Evolutionary conservation across 2,797 vertebrate species (phyloP), one percentile per base, ranked within the genome.

Genomic region (Sternotherus odoratus): DNA sequence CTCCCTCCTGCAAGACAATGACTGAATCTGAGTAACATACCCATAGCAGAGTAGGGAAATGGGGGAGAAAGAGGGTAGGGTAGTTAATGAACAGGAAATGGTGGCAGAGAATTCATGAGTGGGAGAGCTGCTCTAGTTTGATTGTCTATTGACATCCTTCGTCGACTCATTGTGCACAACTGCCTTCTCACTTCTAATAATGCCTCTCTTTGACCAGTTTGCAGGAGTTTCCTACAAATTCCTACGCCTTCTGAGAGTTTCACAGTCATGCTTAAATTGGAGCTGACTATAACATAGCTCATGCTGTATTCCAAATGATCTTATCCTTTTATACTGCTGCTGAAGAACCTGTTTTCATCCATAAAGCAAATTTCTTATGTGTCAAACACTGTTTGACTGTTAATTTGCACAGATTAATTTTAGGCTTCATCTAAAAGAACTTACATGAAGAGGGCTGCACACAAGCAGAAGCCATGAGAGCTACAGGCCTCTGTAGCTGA

Each of bases 61-160:
- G 9, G 36, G n/a, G 77, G 85, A 93, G 56, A 57, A 60, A 77
- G 54, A 9, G 36, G 63, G 10, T n/a, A 69, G n/a, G 63, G 63
- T 39, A 86, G 78, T 83, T 95, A 95, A 94, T 79, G 86, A 96
- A 77, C 82, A 87, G 90, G 90, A 97, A 97, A 95, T 4, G 30
- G 89, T 77, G 78, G 80, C 88, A 66, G 43, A 56, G 86, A 93
- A 94, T 78, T 94, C 96, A 95, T 1, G 36, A 96, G 90, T 81
- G 86, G 66, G 49, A 88, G 89, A 77, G 86, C 51, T 87, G 89
- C 74, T 95, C 89, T 92, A 74, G 46, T 91, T 84, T 92, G 86
- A 85, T 49, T 88, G 39, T 85, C 77, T 90, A 77, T 56, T 86
- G 92, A 93, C 83, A 87, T 36, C 0, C 0, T 39, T 87, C 0